Base-by-base conservation (phyloP, 2,113 vertebrate genomes). In the Xenus cinereus region DNA sequence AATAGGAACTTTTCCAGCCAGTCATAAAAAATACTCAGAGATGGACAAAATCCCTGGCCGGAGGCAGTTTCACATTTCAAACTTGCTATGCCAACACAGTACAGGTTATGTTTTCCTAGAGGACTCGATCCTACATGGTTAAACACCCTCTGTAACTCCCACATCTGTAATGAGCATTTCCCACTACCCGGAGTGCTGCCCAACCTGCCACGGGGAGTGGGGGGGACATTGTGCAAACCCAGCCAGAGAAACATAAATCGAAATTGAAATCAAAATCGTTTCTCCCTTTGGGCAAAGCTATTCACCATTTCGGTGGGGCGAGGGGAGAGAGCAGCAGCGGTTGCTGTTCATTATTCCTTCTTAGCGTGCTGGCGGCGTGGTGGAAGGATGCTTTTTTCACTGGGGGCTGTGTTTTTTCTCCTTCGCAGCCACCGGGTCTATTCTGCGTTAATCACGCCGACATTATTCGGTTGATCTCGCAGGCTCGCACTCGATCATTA, bases 381-480 rank as follows among this genome's bases (percentile, higher is more conserved):
- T 20, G 50, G 53, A 74, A 43, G 96, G 96, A 78, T 88, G 95
- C 93, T 90, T 88, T 73, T 97, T 62, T 57, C 89, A 86, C 91
- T 71, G 46, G 69, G 67, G 68, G 62, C 45, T 90, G 68, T 26
- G 59, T 20, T 83, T 41, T 9, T 35, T 53, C 39, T 85, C 60
- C 95, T 95, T 93, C 8, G 35, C 17, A 91, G 75, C 78, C 66
- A 54, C 60, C 2, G 54, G 93, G 32, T 87, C 89, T 63, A 45
- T 87, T 77, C 95, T 86, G 45, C 56, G 53, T 87, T 96, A 96
- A 97, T 96, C 97, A 85, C 28, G 26, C 94, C 91, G 97, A 91
- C 89, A 97, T 97, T 95, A 98, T 89, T 91, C 95, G 92, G 96
- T 51, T 68, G 77, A 93, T 96, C 97, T 97, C 94, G 86, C 89